Conservation (phyloP, 64 coral and sea anemone species). For the Trachythela sp. region DNA sequence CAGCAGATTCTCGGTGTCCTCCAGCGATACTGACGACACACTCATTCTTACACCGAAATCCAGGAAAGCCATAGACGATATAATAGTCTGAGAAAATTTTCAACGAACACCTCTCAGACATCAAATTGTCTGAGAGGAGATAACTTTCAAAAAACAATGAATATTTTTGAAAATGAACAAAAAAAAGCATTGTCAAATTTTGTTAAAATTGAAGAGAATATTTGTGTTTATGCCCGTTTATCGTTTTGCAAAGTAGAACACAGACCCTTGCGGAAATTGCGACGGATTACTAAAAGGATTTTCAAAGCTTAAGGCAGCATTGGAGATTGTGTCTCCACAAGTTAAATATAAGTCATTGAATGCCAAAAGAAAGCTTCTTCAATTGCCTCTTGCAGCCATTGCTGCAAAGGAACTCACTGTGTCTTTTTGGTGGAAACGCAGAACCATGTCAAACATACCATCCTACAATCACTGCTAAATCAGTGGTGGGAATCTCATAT, state of each 20-base stretch:
- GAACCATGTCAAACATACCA: not conserved
- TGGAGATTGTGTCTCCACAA: constrained; percentile 25
- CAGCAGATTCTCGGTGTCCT: no score
- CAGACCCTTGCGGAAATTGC: constrained; percentile 28
- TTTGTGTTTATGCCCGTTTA: constrained; percentile 35
- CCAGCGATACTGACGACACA: not conserved
- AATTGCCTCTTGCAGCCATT: constrained; percentile 36
- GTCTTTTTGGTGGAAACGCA: constrained; percentile 15
- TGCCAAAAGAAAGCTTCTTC: constrained; percentile 54
- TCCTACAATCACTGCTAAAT: not conserved
- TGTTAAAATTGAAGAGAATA: constrained; percentile 49
- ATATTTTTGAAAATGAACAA: no score
- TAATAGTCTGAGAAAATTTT: not conserved
- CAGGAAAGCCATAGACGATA: no score
- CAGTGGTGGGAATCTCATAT: not conserved
- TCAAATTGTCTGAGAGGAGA: not conserved
- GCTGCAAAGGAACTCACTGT: constrained; percentile 8
- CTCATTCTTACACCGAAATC: no score
- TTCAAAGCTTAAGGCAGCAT: constrained; percentile 46
- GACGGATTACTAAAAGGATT: constrained; percentile 29
- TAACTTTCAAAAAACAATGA: not conserved
- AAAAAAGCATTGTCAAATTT: constrained; percentile 41
- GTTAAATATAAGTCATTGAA: constrained; percentile 43
- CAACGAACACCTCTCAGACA: not conserved
- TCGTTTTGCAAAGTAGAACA: constrained; percentile 16